A percentile compares a stretch with the other conserved stretches of the same genome.
phyloP scores from a whole-genome alignment of 2,797 vertebrate genomes.

The Menidia menidia region DNA sequence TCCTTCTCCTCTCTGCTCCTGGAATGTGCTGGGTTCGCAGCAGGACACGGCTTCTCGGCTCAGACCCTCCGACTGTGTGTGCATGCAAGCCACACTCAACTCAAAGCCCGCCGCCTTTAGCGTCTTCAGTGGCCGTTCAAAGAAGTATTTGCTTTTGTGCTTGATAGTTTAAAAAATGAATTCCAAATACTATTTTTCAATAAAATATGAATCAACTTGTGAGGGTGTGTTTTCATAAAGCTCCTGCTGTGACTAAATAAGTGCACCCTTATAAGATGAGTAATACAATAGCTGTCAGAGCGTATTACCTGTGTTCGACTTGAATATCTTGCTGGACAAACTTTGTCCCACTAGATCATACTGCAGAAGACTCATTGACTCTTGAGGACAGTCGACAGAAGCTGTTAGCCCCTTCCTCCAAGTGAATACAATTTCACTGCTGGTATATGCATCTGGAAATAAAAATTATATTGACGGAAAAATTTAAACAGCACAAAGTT shows the following conservation, averaged over 20 bases:
- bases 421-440: conserved; percentile 83
- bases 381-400: conserved; percentile 84
- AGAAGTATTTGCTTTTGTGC: conserved; percentile 47
- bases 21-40: conserved; percentile 62
- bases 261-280: neutral
- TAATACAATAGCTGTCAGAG: neutral
- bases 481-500: neutral
- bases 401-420: conserved; percentile 82
- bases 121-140: conserved; percentile 58
- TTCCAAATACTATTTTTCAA: conserved; percentile 16
- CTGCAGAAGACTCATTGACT: conserved; percentile 87
- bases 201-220: conserved; percentile 17
- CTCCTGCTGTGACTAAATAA: neutral
- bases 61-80: conserved; percentile 28
- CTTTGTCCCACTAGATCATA: conserved; percentile 84
- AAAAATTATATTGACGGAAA: conserved; percentile 6
- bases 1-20: conserved; percentile 52
- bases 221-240: neutral
- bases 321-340: conserved; percentile 79
- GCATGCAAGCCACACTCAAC: conserved; percentile 49
- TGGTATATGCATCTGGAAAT: conserved; percentile 83
- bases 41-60: conserved; percentile 47
- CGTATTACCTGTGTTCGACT: conserved; percentile 81
- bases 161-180: conserved; percentile 10
- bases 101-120: conserved; percentile 67